These are phyloP conservation scores for Pithys albifrons DNA, from an alignment of 2,113 vertebrate species.

Conservation along the genomic window DNA sequence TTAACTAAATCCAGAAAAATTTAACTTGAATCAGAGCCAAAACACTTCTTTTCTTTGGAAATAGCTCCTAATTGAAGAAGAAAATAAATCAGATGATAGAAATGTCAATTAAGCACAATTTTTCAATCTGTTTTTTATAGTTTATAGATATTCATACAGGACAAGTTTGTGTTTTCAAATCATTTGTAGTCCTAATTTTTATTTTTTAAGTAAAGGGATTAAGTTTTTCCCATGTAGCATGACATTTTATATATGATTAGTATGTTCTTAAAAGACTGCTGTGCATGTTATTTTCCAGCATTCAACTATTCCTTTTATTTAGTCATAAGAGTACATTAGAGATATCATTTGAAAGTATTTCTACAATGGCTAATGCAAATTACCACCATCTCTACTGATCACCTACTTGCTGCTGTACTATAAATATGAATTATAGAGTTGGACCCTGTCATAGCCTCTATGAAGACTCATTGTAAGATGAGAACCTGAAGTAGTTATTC, in stretches of 20 bases:
- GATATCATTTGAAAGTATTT: neutral
- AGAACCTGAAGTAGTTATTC: neutral
- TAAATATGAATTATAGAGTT: neutral
- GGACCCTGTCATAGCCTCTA: neutral
- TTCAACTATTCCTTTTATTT: neutral
- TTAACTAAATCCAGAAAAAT: constrained; percentile 19
- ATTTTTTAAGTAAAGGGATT: neutral
- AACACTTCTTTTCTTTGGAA: constrained; percentile 38
- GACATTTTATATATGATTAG: neutral
- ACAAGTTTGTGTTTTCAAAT: constrained; percentile 21
- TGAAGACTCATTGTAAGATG: neutral
- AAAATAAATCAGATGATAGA: constrained; percentile 53
- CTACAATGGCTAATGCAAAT: neutral
- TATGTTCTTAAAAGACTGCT: neutral
- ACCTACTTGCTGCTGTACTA: neutral
- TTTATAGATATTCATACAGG: neutral
- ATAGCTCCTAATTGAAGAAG: constrained; percentile 38
- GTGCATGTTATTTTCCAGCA: neutral
- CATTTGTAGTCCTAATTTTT: neutral
- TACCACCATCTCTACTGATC: neutral
- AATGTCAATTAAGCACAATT: constrained; percentile 43
- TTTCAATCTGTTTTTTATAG: constrained; percentile 43
- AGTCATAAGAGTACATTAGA: neutral
- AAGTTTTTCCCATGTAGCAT: neutral
- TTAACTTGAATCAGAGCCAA: constrained; percentile 31